Conservation (phyloP, 2,113 vertebrate genomes). For the Trachemys scripta region DNA sequence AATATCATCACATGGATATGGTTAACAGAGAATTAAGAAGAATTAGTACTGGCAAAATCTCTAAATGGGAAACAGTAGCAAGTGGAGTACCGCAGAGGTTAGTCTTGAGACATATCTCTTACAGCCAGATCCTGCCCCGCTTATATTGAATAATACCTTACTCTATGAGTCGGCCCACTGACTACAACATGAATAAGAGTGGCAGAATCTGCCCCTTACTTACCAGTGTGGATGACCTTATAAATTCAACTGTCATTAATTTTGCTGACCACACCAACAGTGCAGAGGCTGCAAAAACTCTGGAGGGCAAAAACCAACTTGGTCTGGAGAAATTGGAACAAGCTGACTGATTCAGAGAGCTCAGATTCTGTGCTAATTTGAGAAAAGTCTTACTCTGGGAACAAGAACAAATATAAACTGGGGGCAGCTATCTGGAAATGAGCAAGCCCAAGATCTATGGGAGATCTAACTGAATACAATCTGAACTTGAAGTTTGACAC, state of each 20-base stretch:
- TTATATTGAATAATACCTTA: not conserved
- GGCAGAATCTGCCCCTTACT: not conserved
- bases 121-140: not conserved
- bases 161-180: not conserved
- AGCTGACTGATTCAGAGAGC: not conserved
- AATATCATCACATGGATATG: slow-evolving; percentile 48
- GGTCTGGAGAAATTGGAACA: not conserved
- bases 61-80: not conserved
- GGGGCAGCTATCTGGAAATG: not conserved
- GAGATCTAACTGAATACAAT: not conserved
- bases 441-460: not conserved
- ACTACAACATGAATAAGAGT: not conserved
- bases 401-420: not conserved
- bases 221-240: not conserved
- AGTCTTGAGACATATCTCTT: not conserved
- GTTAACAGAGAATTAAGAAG: slow-evolving; percentile 31
- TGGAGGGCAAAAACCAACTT: not conserved
- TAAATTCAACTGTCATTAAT: not conserved
- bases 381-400: not conserved
- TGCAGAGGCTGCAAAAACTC: not conserved
- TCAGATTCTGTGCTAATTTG: not conserved
- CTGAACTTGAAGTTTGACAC: not conserved
- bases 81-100: not conserved
- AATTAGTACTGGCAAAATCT: not conserved
- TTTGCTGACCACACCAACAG: not conserved